These are phyloP conservation scores for Halcyon senegalensis DNA, from an alignment of 2,113 vertebrate species.

Conservation along the genomic window DNA sequence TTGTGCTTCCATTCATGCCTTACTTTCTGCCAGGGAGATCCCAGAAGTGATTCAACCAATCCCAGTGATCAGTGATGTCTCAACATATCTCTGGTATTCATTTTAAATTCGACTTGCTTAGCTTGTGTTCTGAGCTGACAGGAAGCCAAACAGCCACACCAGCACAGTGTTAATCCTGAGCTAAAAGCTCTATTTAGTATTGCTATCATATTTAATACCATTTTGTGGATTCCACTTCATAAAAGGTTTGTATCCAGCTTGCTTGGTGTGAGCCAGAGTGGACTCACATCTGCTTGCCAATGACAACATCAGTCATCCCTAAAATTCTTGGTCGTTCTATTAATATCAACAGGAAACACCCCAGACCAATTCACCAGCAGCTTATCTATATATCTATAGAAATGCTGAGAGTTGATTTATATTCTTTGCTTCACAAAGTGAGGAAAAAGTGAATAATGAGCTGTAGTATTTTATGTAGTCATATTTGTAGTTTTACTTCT, in stretches of 20 bases:
- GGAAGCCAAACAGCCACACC: background rate
- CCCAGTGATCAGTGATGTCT: background rate
- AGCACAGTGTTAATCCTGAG: background rate
- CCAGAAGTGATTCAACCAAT: background rate
- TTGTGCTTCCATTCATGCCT: background rate
- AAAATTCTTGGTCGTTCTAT: background rate
- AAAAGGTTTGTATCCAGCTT: background rate
- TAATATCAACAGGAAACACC: background rate
- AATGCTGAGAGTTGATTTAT: background rate
- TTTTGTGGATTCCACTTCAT: background rate
- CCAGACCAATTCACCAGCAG: background rate
- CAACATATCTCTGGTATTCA: background rate
- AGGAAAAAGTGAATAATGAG: background rate
- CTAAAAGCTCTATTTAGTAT: background rate
- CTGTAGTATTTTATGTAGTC: background rate
- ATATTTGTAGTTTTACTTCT: background rate
- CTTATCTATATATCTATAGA: background rate
- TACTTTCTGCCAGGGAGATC: background rate
- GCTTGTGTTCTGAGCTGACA: background rate
- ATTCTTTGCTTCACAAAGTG: background rate
- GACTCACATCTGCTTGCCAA: background rate
- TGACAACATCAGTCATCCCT: background rate
- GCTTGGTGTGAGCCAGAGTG: background rate
- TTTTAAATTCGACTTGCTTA: background rate
- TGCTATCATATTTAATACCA: background rate